Percentiles rank a stretch among this genome's conserved stretches.
These are phyloP conservation scores for Epicampocera succincta DNA, from an alignment of 2,888 invertebrate species.

Conservation along the genomic window DNA sequence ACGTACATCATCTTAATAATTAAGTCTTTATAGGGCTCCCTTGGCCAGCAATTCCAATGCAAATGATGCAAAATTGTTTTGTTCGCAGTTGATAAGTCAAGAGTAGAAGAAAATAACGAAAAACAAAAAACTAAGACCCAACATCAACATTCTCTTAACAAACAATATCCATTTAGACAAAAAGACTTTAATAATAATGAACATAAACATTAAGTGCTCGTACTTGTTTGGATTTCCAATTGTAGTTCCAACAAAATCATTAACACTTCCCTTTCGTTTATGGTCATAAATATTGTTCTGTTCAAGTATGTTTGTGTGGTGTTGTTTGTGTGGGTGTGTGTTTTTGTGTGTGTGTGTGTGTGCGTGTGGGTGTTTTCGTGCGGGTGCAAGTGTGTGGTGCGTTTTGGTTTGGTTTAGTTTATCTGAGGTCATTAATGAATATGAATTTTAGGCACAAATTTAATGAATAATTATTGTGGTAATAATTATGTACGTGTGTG, in stretches of 20 bases:
- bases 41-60: neutral
- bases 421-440: slow-evolving; percentile 37
- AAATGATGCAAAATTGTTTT: slow-evolving; percentile 49
- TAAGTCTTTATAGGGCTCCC: neutral
- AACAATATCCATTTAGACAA: slow-evolving; percentile 20
- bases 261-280: slow-evolving; percentile 45
- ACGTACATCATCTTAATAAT: neutral
- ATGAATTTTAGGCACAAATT: slow-evolving; percentile 55
- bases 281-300: slow-evolving; percentile 37
- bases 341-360: neutral
- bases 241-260: slow-evolving; percentile 40
- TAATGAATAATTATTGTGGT: slow-evolving; percentile 62
- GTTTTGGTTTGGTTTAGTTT: slow-evolving; percentile 2
- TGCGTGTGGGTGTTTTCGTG: neutral
- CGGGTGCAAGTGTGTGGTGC: neutral
- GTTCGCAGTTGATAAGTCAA: slow-evolving; percentile 19
- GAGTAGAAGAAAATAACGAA: neutral
- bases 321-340: neutral
- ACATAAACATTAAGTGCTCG: slow-evolving; percentile 24
- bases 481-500: slow-evolving; percentile 22
- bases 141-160: slow-evolving; percentile 1
- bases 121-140: neutral
- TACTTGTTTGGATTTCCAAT: slow-evolving; percentile 35
- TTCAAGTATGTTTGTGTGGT: neutral
- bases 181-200: slow-evolving; percentile 19